Percentiles rank a stretch among this genome's conserved stretches.
Evolutionary conservation across 1,140 invertebrate genomes (phyloP).

Genomic region (Leptonema lineaticorne): DNA sequence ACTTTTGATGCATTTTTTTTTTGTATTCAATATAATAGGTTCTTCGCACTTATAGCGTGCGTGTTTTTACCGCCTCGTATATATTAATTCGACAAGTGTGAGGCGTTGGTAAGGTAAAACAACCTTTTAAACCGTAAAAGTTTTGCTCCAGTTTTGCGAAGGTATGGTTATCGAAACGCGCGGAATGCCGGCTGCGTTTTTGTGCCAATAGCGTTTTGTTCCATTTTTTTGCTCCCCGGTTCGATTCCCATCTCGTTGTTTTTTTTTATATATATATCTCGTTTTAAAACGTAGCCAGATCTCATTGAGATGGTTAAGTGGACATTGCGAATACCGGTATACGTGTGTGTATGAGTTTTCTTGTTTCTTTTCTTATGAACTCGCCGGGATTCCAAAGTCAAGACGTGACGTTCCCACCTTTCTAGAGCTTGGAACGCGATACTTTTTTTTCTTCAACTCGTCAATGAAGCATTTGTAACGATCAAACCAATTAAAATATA

Average conservation of each 20-base stretch:
- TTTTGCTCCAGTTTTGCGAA: constrained; percentile 17
- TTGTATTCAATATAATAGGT: too few species aligned
- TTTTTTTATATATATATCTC: too few species aligned
- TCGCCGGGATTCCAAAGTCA: constrained; percentile 23
- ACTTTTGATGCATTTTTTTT: too few species aligned
- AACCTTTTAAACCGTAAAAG: background rate
- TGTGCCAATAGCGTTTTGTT: constrained; percentile 23
- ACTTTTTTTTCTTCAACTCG: constrained; percentile 2
- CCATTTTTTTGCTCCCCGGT: background rate
- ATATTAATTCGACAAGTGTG: background rate
- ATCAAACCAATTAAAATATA: background rate
- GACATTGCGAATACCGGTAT: constrained; percentile 26
- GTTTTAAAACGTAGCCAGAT: constrained; percentile 6
- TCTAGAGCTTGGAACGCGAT: background rate
- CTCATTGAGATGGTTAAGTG: constrained; percentile 31
- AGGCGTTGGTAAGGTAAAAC: too few species aligned
- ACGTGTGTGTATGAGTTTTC: background rate
- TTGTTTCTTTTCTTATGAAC: background rate
- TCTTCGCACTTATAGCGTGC: too few species aligned
- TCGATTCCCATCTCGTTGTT: background rate
- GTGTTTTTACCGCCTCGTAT: too few species aligned
- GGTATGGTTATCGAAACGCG: constrained; percentile 12
- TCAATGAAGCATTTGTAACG: background rate
- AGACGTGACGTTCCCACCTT: constrained; percentile 41
- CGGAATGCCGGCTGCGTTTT: constrained; percentile 23